Percentiles rank a stretch among this genome's conserved stretches.
phyloP scores from a whole-genome alignment of 2,113 vertebrate species.

The Aphelocoma coerulescens region DNA sequence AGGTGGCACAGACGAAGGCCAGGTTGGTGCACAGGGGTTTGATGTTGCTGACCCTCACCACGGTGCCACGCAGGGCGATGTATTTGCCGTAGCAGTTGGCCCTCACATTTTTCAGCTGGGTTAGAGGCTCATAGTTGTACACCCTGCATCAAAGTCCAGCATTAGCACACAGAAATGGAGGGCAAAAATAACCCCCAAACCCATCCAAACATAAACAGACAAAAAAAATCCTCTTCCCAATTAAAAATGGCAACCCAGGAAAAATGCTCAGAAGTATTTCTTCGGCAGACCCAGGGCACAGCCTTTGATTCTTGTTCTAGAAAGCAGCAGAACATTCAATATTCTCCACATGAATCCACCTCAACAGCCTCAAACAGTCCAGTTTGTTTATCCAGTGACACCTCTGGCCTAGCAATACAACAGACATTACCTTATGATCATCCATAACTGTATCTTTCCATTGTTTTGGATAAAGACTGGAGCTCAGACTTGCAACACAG shows the following conservation, averaged over 20 bases:
- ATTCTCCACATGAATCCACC: not conserved
- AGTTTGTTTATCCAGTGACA: not conserved
- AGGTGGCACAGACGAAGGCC: constrained; percentile 85
- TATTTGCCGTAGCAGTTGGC: constrained; percentile 92
- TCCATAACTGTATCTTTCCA: not conserved
- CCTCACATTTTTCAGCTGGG: constrained; percentile 83
- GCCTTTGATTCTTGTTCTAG: not conserved
- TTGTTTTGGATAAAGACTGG: not conserved
- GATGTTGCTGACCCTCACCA: constrained; percentile 92
- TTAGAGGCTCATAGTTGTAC: constrained; percentile 92
- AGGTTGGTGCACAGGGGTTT: constrained; percentile 88
- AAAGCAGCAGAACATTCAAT: not conserved
- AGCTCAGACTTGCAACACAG: fast-evolving
- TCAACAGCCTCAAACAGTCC: not conserved
- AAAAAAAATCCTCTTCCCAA: not conserved
- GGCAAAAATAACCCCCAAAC: not conserved
- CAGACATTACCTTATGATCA: not conserved
- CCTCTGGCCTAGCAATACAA: not conserved
- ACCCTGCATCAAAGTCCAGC: constrained; percentile 72
- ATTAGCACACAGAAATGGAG: not conserved
- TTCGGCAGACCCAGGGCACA: fast-evolving
- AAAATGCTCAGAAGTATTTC: not conserved
- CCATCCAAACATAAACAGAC: not conserved
- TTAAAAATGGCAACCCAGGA: not conserved
- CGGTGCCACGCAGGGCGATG: constrained; percentile 86